phyloP scores from a whole-genome alignment of 1,140 invertebrate species.

The Euura saliciscinereae region DNA sequence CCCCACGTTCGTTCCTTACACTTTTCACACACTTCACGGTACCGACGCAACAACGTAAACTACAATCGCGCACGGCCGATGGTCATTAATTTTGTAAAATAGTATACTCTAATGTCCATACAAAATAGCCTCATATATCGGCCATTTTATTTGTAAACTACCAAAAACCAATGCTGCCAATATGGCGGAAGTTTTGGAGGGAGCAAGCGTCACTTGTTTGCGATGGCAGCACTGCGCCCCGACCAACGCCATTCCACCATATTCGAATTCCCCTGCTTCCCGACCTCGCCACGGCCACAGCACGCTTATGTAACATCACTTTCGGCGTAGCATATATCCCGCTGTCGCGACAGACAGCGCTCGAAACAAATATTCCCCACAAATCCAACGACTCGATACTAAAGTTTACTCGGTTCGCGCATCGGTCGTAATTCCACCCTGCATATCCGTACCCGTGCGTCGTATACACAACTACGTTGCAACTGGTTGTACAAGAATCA shows the following conservation, averaged over 20 bases:
- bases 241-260: constrained; percentile 36
- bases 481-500: constrained; percentile 11
- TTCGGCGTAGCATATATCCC: no score
- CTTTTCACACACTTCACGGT: constrained; percentile 26
- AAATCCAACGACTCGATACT: no score
- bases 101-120: constrained; percentile 56
- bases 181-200: constrained; percentile 51
- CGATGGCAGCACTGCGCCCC: constrained; percentile 42
- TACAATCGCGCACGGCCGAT: constrained; percentile 37
- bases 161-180: constrained; percentile 58
- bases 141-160: constrained; percentile 63
- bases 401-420: no score
- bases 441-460: not conserved
- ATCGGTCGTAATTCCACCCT: no score
- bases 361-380: no score
- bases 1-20: constrained; percentile 30
- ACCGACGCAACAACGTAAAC: constrained; percentile 26
- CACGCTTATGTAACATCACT: no score
- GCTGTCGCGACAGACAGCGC: no score
- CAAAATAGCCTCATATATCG: constrained; percentile 58
- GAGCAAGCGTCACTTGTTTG: constrained; percentile 31
- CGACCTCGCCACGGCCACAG: not conserved
- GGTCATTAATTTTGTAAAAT: constrained; percentile 52
- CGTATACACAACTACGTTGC: not conserved
- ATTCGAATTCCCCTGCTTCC: constrained; percentile 31